These are phyloP conservation scores for Solenodon paradoxus DNA, from an alignment of 2,113 vertebrate genomes.

Conservation along the genomic window DNA sequence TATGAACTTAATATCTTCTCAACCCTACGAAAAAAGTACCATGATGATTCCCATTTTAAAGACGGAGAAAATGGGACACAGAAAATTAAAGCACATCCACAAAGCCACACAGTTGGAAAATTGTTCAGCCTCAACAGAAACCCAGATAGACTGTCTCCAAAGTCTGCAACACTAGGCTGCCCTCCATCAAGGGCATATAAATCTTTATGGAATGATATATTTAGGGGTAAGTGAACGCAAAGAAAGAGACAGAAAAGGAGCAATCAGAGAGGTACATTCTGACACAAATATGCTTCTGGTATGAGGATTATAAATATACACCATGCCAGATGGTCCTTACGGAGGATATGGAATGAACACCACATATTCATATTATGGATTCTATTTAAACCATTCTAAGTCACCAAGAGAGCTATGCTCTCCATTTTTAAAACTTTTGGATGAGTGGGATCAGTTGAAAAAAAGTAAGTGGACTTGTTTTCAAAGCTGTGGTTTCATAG, in stretches of 20 bases:
- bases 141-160: not conserved
- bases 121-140: not conserved
- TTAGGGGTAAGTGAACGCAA: not conserved
- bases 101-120: not conserved
- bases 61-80: not conserved
- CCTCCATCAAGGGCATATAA: not conserved
- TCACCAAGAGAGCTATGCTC: slow-evolving; percentile 15
- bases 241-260: slow-evolving; percentile 39
- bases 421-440: slow-evolving; percentile 40
- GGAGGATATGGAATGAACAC: not conserved
- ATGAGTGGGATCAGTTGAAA: slow-evolving; percentile 33
- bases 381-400: slow-evolving; percentile 62
- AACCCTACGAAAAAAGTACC: not conserved
- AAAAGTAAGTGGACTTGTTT: slow-evolving; percentile 6
- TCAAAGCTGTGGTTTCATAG: slow-evolving; percentile 7
- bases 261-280: slow-evolving; percentile 29
- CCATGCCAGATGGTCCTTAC: slow-evolving; percentile 56
- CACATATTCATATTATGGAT: not conserved
- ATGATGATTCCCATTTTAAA: not conserved
- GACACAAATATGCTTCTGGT: slow-evolving; percentile 57
- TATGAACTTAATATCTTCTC: not conserved
- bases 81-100: not conserved
- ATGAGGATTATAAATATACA: slow-evolving; percentile 49
- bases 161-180: not conserved
- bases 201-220: not conserved